phyloP scores from a whole-genome alignment of 2,797 vertebrate genomes.

The Epinephelus awoara region DNA sequence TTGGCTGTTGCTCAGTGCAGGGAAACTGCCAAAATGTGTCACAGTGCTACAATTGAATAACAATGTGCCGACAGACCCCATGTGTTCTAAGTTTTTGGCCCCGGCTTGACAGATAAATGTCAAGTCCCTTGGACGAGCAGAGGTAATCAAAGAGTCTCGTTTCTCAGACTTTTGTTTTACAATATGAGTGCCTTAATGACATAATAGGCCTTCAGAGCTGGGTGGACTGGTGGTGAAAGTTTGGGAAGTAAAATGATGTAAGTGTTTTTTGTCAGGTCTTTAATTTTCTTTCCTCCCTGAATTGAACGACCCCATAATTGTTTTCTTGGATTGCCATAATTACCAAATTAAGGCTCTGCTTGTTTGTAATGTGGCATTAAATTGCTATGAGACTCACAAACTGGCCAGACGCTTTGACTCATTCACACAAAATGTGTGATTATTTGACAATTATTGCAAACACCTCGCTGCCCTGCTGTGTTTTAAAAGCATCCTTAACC shows the following conservation, averaged over 20 bases:
- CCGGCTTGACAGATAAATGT: conserved; percentile 76
- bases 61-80: conserved; percentile 69
- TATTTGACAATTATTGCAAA: conserved; percentile 47
- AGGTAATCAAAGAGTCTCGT: conserved; percentile 69
- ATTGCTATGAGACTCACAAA: conserved; percentile 57
- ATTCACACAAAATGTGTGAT: conserved; percentile 45
- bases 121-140: conserved; percentile 73
- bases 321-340: conserved; percentile 74
- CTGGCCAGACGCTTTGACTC: conserved; percentile 50
- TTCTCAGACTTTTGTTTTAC: conserved; percentile 67
- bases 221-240: conserved; percentile 73
- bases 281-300: conserved; percentile 60
- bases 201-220: conserved; percentile 76
- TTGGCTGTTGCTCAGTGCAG: conserved; percentile 68
- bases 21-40: conserved; percentile 82
- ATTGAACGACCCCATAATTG: conserved; percentile 66
- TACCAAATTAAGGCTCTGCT: conserved; percentile 69
- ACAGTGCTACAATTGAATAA: conserved; percentile 73
- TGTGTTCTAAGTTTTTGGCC: conserved; percentile 71
- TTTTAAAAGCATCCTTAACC: conserved; percentile 38
- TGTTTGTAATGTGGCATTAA: conserved; percentile 76
- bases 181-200: conserved; percentile 74
- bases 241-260: conserved; percentile 77
- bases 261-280: conserved; percentile 75
- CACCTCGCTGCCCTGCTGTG: conserved; percentile 33